Base-by-base conservation (phyloP, 2,797 vertebrate species). In the Cyclopterus lumpus region DNA sequence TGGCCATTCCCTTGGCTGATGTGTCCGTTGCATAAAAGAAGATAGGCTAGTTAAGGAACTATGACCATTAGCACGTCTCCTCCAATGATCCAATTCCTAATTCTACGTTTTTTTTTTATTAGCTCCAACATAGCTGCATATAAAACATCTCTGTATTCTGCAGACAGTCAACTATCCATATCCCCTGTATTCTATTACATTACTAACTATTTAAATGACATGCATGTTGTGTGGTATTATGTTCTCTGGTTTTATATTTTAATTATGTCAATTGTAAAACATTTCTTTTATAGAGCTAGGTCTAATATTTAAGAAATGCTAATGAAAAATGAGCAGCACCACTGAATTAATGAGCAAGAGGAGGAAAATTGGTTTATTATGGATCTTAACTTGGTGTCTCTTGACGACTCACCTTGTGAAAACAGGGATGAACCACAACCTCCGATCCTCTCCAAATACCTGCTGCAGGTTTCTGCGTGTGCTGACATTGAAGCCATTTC, bases 401-500 rank as follows among this genome's bases (percentile, higher is more conserved):
- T 54, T 34, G 66, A 55, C 4, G 38, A 63, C 94, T 87, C 83
- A 98, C 98, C 97, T 97, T 32, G 97, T 97, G 78, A 95, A 96
- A 73, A 98, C 77, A 1, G 98, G 98, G 57, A 99, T 89, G 72
- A 99, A 90, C 98, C 98, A 99, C 46, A 97, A 93, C 83, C 93
- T 97, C 79, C 92, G 95, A 67, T 98, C 89, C 67, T 97, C 96
- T 66, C 98, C 98, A 91, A 99, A 99, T 55, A 99, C 97, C 85
- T 99, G 97, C 85, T 94, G 94, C 73, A 99, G 92, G 85, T 99
- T 99, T 93, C 86, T 96, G 65, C 93, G 88, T 65, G 97, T 75
- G 72, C 98, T 96, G 1, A 98, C 93, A 63, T 99, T 97, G 90
- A 99, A 99, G 57, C 97, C 98, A 59, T 98, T 97, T 94, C 95